These are phyloP conservation scores for Meloidogyne floridensis DNA, from an alignment of 1,140 invertebrate species.

Conservation along the genomic window DNA sequence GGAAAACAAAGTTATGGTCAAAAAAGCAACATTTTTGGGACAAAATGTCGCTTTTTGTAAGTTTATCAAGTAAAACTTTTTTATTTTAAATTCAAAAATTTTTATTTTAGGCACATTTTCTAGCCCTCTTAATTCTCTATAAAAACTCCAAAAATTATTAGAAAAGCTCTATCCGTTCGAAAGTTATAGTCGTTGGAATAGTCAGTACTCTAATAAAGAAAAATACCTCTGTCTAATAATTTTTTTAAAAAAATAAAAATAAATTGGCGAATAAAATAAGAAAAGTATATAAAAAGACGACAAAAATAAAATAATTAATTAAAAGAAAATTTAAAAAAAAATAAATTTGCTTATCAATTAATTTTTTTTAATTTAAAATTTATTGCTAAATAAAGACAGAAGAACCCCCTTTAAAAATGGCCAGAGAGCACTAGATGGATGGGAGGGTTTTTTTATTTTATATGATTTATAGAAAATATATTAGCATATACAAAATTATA, in stretches of 20 bases:
- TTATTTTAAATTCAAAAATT: background rate
- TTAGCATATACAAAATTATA: too few relatives aligned
- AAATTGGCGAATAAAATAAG: slow-evolving; percentile 3
- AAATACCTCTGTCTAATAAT: background rate
- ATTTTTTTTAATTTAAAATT: background rate
- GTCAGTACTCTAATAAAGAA: background rate
- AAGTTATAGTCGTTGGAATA: background rate
- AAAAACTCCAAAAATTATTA: background rate
- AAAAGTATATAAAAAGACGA: background rate
- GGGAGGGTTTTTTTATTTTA: too few relatives aligned
- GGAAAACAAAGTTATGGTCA: background rate
- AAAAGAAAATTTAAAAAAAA: background rate
- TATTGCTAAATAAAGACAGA: background rate
- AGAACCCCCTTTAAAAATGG: background rate
- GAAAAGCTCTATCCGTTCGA: background rate
- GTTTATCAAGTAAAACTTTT: background rate
- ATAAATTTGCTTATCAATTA: background rate
- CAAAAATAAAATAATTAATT: background rate
- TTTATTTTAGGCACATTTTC: background rate
- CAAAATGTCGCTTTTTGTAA: background rate
- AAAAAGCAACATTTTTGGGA: background rate
- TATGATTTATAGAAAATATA: too few relatives aligned
- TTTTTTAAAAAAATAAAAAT: background rate
- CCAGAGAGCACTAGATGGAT: background rate
- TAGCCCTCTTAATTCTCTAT: background rate